Base-by-base conservation (phyloP, 2,113 vertebrate genomes). In the Equus quagga region DNA sequence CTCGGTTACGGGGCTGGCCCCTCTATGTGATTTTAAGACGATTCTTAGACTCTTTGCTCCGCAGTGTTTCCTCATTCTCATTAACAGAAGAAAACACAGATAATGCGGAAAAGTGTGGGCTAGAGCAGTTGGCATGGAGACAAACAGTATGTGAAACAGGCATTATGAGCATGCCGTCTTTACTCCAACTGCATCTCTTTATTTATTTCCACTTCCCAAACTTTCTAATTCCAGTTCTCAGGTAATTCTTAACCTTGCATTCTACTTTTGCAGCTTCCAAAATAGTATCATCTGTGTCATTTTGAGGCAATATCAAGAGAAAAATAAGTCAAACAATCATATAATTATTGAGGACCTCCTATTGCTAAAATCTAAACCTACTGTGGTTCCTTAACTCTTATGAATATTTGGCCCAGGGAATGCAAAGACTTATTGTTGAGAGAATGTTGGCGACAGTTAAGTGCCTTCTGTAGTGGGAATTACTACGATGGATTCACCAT, bases 321-420 rank as follows among this genome's bases (percentile, higher is more conserved):
- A 92, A 94, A 92, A 21, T 44, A 89, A 97, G 18, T 81, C 51
- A 51, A 70, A 14, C 0, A 1, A 28, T 85, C 26, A 46, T 78
- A 36, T 72, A 80, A 87, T 62, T 72, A 80, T 19, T 69, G 67
- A 93, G 31, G 44, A 60, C 15, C 6, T 9, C 24, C 5, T 44
- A 49, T 21, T 89, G 44, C 60, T 51, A 85, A 89, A 96, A 70
- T 89, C 21, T 80, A 96, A 78, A 81, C n/a, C 18, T 72, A 75
- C 24, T 62, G 4, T 85, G 11, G 2, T 56, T 92, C 44, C 44
- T 84, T 91, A 54, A 65, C 62, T 80, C 11, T 49, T 89, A 54
- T 2, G 15, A 94, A 65, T 33, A 76, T 81, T 94, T 94, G 94
- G n/a, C 51, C 51, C 33, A 88, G 54, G 56, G 46, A 95, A 60